phyloP scores from a whole-genome alignment of 2,888 invertebrate genomes.

The Mythimna vitellina region DNA sequence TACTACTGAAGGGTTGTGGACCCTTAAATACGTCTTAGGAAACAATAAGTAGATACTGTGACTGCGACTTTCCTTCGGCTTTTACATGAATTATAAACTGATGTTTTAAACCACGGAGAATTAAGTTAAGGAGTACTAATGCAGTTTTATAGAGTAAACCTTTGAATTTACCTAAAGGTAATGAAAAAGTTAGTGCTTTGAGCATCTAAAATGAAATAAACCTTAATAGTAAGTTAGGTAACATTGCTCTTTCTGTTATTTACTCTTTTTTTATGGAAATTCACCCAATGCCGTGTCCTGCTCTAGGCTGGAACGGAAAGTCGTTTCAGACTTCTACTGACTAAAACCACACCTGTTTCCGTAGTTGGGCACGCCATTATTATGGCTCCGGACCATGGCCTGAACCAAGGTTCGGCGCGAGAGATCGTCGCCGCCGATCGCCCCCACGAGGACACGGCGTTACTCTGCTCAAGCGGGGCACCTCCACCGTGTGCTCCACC shows the following conservation, averaged over 20 bases:
- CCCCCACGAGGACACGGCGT: no score
- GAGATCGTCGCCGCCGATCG: no score
- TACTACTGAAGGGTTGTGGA: constrained; percentile 5
- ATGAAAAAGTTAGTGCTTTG: background rate
- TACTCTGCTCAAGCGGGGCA: no score
- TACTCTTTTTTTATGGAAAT: no score
- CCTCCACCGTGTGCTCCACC: no score
- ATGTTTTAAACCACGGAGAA: background rate
- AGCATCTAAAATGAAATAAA: background rate
- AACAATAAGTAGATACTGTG: constrained; percentile 21
- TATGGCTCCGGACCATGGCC: no score
- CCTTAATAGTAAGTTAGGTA: background rate
- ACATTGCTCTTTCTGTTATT: background rate
- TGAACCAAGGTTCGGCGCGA: no score
- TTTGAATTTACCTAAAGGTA: background rate
- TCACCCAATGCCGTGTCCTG: no score
- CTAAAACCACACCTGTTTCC: no score
- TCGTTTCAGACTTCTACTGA: no score
- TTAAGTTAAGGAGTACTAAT: background rate
- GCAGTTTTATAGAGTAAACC: background rate
- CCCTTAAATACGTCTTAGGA: background rate
- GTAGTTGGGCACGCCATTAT: no score
- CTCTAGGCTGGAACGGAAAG: no score
- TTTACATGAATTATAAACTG: constrained; percentile 12
- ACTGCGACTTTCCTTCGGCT: background rate